A percentile compares a stretch with the other conserved stretches of the same genome.
Conservation (phyloP, 2,113 vertebrate species). For the Myiagra hebetior region DNA sequence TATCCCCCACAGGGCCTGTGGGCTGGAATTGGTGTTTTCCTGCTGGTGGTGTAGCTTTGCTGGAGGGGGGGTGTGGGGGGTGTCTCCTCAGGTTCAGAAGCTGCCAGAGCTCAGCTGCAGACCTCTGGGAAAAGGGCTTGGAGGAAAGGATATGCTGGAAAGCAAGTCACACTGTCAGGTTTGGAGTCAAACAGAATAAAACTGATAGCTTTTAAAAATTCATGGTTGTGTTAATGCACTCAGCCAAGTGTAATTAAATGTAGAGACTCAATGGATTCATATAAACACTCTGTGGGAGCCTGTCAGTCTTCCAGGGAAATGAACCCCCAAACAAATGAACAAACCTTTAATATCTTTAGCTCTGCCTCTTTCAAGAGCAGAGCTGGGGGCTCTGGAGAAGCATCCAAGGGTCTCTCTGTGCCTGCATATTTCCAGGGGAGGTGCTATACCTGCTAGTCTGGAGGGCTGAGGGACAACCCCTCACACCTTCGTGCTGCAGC, state of each 20-base stretch:
- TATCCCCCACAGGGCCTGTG: not conserved
- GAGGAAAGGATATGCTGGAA: not conserved
- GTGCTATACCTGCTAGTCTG: accelerated
- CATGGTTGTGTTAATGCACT: not conserved
- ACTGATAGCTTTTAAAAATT: not conserved
- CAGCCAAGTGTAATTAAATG: not conserved
- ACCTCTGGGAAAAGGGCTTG: not conserved
- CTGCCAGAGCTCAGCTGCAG: not conserved
- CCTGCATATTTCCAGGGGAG: not conserved
- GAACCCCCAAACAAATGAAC: not conserved
- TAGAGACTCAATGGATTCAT: not conserved
- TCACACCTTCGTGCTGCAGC: not conserved
- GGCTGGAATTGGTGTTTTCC: not conserved
- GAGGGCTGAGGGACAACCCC: not conserved
- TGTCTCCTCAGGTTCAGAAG: not conserved
- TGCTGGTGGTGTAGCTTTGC: not conserved
- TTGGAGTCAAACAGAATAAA: not conserved
- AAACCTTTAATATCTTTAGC: not conserved
- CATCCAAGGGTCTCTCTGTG: not conserved
- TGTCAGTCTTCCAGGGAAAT: not conserved
- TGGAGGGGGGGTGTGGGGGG: not conserved
- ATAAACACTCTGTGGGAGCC: not conserved
- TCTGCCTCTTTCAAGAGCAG: not conserved
- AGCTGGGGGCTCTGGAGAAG: not conserved
- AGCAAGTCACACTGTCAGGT: not conserved